Evolutionary conservation across 1,140 invertebrate species (phyloP).

Genomic region (Bilobella aurantiaca): DNA sequence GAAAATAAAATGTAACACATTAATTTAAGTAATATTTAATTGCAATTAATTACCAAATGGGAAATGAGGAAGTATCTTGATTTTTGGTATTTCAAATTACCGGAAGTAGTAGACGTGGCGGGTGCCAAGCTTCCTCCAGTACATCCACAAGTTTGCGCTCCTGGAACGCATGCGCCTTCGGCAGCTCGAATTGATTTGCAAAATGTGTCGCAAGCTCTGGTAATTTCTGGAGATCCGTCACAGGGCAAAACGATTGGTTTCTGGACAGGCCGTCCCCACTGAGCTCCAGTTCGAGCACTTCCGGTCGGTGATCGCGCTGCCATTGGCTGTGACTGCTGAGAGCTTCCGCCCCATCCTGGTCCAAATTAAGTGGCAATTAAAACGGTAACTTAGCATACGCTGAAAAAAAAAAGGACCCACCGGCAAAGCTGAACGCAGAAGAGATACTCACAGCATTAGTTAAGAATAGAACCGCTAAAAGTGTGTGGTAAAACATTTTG

Average conservation of each 20-base stretch:
- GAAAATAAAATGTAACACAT: no score
- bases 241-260: background rate
- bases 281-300: background rate
- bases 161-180: background rate
- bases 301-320: background rate
- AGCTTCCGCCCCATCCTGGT: background rate
- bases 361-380: background rate
- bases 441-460: no score
- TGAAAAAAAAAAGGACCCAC: background rate
- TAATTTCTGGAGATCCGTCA: background rate
- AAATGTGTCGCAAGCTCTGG: constrained; percentile 1
- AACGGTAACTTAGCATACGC: background rate
- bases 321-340: background rate
- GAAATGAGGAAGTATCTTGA: no score
- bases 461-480: no score
- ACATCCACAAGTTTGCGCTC: constrained; percentile 2
- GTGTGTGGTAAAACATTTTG: no score
- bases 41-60: no score
- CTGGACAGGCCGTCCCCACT: background rate
- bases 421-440: no score
- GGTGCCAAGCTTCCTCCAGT: background rate
- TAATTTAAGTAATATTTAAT: no score
- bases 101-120: no score
- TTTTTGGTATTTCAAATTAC: no score
- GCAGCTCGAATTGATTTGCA: background rate